Percentiles rank a stretch among this genome's conserved stretches.
These are phyloP conservation scores for Callosobruchus maculatus DNA, from an alignment of 2,888 invertebrate species.

Conservation along the genomic window DNA sequence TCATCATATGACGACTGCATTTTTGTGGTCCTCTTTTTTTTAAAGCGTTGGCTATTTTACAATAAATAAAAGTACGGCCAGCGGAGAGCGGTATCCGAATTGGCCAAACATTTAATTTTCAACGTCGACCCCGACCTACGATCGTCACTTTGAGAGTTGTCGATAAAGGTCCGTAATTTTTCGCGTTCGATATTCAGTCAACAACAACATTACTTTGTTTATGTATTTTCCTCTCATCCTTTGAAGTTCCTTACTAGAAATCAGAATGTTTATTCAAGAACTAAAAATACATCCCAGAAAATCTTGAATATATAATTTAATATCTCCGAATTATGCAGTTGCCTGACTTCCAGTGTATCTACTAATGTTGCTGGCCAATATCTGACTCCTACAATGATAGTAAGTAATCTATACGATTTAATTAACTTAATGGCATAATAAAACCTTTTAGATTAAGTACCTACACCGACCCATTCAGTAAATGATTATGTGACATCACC, in stretches of 20 bases:
- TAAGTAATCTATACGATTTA: constrained; percentile 18
- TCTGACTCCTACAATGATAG: not conserved
- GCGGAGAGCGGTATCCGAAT: not conserved
- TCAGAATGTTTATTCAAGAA: not conserved
- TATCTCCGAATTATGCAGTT: not conserved
- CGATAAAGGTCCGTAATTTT: not conserved
- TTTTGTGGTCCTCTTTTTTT: not conserved
- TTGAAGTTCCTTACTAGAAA: not conserved
- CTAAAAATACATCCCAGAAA: not conserved
- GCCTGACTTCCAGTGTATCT: not conserved
- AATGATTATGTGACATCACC: constrained; percentile 33
- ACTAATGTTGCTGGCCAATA: not conserved
- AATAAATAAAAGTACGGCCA: not conserved
- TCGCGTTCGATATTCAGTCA: not conserved
- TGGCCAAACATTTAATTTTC: constrained; percentile 19
- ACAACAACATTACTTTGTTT: not conserved
- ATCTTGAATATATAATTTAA: not conserved
- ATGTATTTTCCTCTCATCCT: not conserved
- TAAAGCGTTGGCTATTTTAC: not conserved
- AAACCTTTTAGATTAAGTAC: constrained; percentile 28
- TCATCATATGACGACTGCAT: not conserved
- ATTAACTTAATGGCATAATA: constrained; percentile 33
- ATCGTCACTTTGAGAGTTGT: not conserved
- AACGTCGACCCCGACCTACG: constrained; percentile 12
- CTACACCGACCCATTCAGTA: constrained; percentile 28